Base-by-base conservation (phyloP, 2,113 vertebrate species). In the Rattus rattus region DNA sequence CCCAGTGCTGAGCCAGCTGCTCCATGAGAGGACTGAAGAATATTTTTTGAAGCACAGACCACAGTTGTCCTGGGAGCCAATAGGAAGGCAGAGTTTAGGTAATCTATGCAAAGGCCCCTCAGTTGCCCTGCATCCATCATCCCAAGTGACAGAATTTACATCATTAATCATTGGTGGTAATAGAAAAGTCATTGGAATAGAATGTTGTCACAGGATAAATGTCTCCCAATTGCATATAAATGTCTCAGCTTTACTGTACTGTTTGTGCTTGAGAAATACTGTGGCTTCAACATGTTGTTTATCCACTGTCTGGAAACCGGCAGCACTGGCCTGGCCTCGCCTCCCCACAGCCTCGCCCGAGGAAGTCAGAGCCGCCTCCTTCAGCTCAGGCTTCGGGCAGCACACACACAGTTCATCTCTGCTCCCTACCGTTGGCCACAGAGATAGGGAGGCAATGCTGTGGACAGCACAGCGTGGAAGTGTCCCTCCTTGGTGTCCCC, bases 111-210 rank as follows among this genome's bases (percentile, higher is more conserved):
- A 43, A 94, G 96, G 94, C 95, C 96, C 94, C 95, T 94, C 36
- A 28, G 92, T 96, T 85, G 93, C 87, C 70, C 97, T 1, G 14
- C 97, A 91, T 98, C 97, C 59, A 59, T 98, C 98, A 97, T 93
- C 80, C 73, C 56, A 84, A 94, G 97, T 96, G 98, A 96, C 97
- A 96, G 95, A 96, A 96, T 97, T 97, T 97, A 96, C 97, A 96
- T 97, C 98, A 94, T 98, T 98, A 98, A 98, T 98, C 97, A 97
- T 96, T 26, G 93, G 95, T 11, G 14, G 97, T 97, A 97, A 97
- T 96, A 96, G 95, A 96, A 96, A 96, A 98, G 97, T 96, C 97
- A 96, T 95, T 92, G 91, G 69, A 96, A 93, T 94, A 97, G 97
- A 97, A 97, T 95, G 92, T 95, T 96, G 96, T 97, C 93, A 95